phyloP scores from a whole-genome alignment of 2,113 vertebrate genomes.

The Numenius arquata region DNA sequence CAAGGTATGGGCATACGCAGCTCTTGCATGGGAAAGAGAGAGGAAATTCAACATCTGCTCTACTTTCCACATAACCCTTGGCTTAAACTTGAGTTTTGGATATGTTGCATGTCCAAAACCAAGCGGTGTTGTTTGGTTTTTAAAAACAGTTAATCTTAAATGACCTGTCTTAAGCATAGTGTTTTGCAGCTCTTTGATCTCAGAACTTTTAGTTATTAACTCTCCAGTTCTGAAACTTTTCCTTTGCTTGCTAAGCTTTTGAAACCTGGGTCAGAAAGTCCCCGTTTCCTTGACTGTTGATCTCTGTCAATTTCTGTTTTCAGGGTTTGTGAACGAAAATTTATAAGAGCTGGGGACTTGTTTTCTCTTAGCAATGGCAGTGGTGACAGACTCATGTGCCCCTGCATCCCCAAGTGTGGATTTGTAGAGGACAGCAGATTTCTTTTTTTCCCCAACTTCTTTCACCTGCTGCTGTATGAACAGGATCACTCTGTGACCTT shows the following conservation, averaged over 20 bases:
- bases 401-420: neutral
- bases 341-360: neutral
- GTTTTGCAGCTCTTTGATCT: neutral
- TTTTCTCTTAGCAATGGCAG: neutral
- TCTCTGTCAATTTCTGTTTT: neutral
- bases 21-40: neutral
- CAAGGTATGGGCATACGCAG: neutral
- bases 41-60: neutral
- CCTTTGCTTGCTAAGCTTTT: neutral
- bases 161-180: neutral
- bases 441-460: neutral
- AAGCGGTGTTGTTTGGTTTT: neutral
- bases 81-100: neutral
- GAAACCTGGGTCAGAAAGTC: neutral
- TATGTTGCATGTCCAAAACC: neutral
- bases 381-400: neutral
- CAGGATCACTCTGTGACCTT: neutral
- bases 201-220: neutral
- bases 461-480: neutral
- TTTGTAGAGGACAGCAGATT: neutral
- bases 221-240: neutral
- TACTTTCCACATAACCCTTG: neutral
- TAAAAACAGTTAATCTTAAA: neutral
- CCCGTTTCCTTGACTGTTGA: neutral
- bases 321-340: neutral